Base-by-base conservation (phyloP, 1,140 invertebrate species). In the Vanessa tameamea region DNA sequence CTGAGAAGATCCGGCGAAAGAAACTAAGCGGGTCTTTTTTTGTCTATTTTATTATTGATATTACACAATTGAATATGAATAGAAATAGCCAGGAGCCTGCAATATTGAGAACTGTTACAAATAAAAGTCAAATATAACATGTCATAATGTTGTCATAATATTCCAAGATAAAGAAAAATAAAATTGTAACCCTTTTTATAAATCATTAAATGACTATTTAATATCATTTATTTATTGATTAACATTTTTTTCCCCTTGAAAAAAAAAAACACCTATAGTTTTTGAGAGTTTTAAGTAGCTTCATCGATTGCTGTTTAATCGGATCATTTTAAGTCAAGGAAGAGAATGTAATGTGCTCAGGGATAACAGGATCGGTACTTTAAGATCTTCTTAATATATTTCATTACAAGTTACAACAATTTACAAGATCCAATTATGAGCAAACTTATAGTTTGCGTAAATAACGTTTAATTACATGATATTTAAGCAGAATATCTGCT, bases 311-410 rank as follows among this genome's bases (percentile, higher is more conserved):
- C 14, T 37, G 15, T n/a, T 15, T 15, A 61, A 15, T 61, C 23
- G 23, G 31, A 61, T 61, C 26, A n/a, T n/a, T 61, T 61, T 37
- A 11, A 61, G 23, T 61, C 23, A 61, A 61, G 57, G 57, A 61
- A 61, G 57, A 61, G 57, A 61, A 37, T 37, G 57, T 61, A 61
- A 14, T 26, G 8, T 5, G 31, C 14, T 61, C 57, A 61, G 26
- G 57, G 26, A 61, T 37, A 61, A 20, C 53, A 15, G 13, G 48
- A 55, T 26, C 16, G 11, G 26, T 16, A 31, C 15, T 31, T 61
- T 61, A 61, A 61, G 11, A 61, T 23, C 16, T 23, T 57, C 53
- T 23, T 9, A 57, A 57, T 57, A 23, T 57, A 57, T 26, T 57
- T 57, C 20, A 5, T 23, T 57, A n/a, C 15, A 20, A 53, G 2